These are phyloP conservation scores for Torymus tubicola DNA, from an alignment of 2,888 invertebrate genomes.

Conservation along the genomic window DNA sequence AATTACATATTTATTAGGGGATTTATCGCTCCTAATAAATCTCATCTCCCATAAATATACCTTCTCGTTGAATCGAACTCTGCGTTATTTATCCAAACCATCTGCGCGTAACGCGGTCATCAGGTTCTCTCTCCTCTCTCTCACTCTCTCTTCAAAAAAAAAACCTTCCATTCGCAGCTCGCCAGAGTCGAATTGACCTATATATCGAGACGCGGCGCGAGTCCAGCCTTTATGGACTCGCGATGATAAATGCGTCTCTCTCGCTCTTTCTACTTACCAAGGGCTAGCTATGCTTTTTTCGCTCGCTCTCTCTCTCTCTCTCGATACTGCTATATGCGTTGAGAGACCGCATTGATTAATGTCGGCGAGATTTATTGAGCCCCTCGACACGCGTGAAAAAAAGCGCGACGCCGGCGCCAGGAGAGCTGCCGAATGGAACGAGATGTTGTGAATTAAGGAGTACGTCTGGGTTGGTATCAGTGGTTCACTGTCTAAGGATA, in stretches of 20 bases:
- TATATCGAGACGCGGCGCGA: constrained; percentile 1
- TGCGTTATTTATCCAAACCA: too few relatives aligned
- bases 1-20: too few relatives aligned
- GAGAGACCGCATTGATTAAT: constrained; percentile 54
- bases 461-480: constrained; percentile 8
- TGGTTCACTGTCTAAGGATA: background rate
- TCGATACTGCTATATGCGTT: constrained; percentile 30
- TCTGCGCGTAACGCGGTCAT: too few relatives aligned
- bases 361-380: constrained; percentile 48
- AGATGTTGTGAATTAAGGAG: constrained; percentile 43
- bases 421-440: constrained; percentile 18
- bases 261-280: background rate
- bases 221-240: constrained; percentile 7
- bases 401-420: background rate
- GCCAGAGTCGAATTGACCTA: background rate
- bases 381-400: constrained; percentile 33
- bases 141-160: background rate
- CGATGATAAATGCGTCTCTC: background rate
- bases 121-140: background rate
- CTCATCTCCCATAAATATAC: too few relatives aligned
- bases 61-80: too few relatives aligned
- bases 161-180: background rate
- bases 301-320: constrained; percentile 10
- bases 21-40: too few relatives aligned
- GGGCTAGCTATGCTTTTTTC: background rate